Percentiles rank a stretch among this genome's conserved stretches.
These are phyloP conservation scores for Lutraria lutraria DNA, from an alignment of 2,888 invertebrate species.

Conservation along the genomic window DNA sequence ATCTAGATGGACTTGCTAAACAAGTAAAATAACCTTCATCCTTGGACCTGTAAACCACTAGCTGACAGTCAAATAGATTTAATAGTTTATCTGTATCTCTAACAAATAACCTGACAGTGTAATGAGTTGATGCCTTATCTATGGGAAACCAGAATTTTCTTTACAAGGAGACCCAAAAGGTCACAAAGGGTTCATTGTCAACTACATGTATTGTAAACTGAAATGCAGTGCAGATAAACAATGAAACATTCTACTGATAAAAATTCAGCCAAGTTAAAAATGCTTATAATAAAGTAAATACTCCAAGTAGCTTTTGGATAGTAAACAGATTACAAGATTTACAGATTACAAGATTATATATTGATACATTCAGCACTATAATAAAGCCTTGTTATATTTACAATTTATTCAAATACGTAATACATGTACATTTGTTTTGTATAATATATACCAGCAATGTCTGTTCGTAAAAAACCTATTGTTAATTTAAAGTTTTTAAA, in stretches of 20 bases:
- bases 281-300: not conserved
- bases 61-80: not conserved
- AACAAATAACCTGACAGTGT: not conserved
- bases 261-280: not conserved
- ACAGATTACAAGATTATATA: not conserved
- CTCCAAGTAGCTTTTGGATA: not conserved
- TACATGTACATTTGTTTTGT: too few relatives aligned
- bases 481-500: too few relatives aligned
- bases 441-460: too few relatives aligned
- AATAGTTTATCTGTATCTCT: not conserved
- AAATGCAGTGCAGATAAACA: not conserved
- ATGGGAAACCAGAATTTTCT: not conserved
- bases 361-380: not conserved
- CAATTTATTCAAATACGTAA: not conserved
- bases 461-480: too few relatives aligned
- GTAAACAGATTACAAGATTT: constrained; percentile 11
- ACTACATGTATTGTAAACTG: not conserved
- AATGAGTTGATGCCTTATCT: not conserved
- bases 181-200: constrained; percentile 9
- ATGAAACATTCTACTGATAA: not conserved
- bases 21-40: too few relatives aligned
- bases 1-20: too few relatives aligned
- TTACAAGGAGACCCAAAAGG: not conserved
- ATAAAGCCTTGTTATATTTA: not conserved
- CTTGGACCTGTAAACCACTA: too few relatives aligned